phyloP scores from a whole-genome alignment of 2,888 invertebrate genomes.

The Drosophila sordidula region DNA sequence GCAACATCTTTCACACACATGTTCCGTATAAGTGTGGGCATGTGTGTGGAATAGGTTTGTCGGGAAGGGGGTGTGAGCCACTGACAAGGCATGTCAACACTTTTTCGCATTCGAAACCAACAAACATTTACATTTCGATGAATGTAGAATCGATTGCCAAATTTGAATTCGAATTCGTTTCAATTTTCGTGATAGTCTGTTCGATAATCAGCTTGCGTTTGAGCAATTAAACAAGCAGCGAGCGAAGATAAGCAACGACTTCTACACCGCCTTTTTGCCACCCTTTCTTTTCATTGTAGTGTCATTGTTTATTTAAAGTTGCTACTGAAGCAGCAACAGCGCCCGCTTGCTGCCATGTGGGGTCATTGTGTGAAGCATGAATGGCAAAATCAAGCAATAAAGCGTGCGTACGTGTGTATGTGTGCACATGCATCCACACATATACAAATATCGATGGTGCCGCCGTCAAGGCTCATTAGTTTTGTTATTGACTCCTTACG shows the following conservation, averaged over 20 bases:
- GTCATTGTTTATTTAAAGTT: constrained; percentile 64
- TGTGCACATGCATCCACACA: constrained; percentile 5
- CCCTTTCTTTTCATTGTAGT: constrained; percentile 33
- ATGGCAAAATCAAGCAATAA: constrained; percentile 78
- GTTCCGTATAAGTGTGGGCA: constrained; percentile 27
- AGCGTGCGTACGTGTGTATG: constrained; percentile 29
- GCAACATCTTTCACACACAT: constrained; percentile 62
- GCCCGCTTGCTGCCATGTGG: constrained; percentile 67
- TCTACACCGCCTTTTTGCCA: neutral
- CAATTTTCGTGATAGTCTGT: no score
- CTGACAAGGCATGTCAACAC: constrained; percentile 56
- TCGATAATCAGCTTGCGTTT: constrained; percentile 33
- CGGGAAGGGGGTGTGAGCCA: constrained; percentile 16
- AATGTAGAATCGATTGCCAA: constrained; percentile 1
- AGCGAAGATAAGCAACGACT: constrained; percentile 3
- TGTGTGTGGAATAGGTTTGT: neutral
- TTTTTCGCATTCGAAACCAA: constrained; percentile 28
- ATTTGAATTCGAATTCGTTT: constrained; percentile 13
- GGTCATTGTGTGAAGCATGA: constrained; percentile 76
- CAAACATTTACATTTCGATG: neutral
- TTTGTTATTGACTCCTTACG: constrained; percentile 76
- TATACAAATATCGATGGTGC: constrained; percentile 28
- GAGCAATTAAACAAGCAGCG: constrained; percentile 29
- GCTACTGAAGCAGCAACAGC: constrained; percentile 23
- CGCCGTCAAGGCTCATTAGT: constrained; percentile 78